Base-by-base conservation (phyloP, 2,888 invertebrate genomes). In the Aspidiotus rigidus region DNA sequence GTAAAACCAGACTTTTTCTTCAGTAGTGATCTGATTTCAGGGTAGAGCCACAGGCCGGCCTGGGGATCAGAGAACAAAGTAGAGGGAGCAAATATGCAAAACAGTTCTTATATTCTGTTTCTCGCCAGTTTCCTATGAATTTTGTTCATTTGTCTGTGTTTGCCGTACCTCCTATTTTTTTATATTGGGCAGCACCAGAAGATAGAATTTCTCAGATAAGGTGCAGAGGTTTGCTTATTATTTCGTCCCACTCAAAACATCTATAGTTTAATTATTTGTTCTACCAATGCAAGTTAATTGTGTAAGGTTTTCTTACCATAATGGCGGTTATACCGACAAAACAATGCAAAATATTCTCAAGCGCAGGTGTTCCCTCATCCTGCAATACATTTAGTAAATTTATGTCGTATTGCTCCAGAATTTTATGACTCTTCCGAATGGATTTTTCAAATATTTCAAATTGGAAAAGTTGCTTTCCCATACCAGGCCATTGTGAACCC, bases 401-500 rank as follows among this genome's bases (percentile, higher is more conserved):
- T 59, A 88, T 77, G 60, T 85, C 86, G 75, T 83, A 83, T 2
- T 85, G 83, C 72, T 81, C 80, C 8, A 90, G 77, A 2, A 83
- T 81, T 73, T 81, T 80, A 74, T 85, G 84, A 71, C 85, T 86
- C 74, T 82, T 83, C 72, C 85, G 79, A 72, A 93, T 85, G 17
- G 90, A 85, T 59, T 85, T 81, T 40, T 84, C 82, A 77, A 93
- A 93, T 3, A 83, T 78, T 0, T 89, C 87, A 41, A 93, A 81
- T 73, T 81, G 79, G 84, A 93, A 84, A 57, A 93, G 82, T 57
- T 86, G 82, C 9, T 82, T 80, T 7, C 88, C 93, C 90, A 94
- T 92, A 72, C 87, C 87, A 11, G 85, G 79, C 92, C 92, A 93
- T 77, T 89, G 88, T 28, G 84, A 83, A 7, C 88, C 88, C 88